phyloP scores from a whole-genome alignment of 2,888 invertebrate genomes.

The Sinhomidia bicolor region DNA sequence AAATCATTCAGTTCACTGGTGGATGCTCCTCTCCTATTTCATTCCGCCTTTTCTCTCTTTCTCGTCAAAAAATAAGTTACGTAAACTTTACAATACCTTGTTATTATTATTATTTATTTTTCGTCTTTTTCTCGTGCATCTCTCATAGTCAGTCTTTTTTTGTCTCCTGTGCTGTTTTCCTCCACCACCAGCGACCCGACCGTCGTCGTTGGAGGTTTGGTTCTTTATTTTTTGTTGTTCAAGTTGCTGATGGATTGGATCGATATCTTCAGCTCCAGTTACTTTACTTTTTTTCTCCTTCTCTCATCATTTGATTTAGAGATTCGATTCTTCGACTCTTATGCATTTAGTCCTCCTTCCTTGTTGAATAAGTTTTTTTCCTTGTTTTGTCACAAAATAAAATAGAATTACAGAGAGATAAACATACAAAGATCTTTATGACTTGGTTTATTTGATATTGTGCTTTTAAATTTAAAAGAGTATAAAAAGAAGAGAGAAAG shows the following conservation, averaged over 20 bases:
- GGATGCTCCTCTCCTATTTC: constrained; percentile 31
- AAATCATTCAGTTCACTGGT: constrained; percentile 51
- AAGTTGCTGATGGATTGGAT: neutral
- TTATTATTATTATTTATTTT: neutral
- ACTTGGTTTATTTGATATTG: neutral
- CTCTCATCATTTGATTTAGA: constrained; percentile 25
- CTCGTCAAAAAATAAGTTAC: constrained; percentile 51
- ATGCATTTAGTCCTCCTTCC: too few species aligned
- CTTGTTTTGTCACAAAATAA: neutral
- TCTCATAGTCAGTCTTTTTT: neutral
- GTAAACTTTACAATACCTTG: constrained; percentile 46
- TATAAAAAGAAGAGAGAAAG: neutral
- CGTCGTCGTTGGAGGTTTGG: constrained; percentile 26
- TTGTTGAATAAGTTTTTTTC: too few species aligned
- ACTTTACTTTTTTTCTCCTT: neutral
- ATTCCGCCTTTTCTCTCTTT: constrained; percentile 15
- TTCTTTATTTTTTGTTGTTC: neutral
- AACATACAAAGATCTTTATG: neutral
- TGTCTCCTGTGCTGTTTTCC: neutral
- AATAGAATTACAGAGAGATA: neutral
- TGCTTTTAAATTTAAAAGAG: neutral
- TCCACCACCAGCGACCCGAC: neutral
- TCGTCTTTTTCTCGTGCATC: neutral
- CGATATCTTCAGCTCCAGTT: constrained; percentile 44
- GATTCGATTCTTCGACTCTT: neutral